Percentiles rank a stretch among this genome's conserved stretches.
Evolutionary conservation across 1,140 invertebrate species (phyloP).

Genomic region (Adoxophyes honmai): DNA sequence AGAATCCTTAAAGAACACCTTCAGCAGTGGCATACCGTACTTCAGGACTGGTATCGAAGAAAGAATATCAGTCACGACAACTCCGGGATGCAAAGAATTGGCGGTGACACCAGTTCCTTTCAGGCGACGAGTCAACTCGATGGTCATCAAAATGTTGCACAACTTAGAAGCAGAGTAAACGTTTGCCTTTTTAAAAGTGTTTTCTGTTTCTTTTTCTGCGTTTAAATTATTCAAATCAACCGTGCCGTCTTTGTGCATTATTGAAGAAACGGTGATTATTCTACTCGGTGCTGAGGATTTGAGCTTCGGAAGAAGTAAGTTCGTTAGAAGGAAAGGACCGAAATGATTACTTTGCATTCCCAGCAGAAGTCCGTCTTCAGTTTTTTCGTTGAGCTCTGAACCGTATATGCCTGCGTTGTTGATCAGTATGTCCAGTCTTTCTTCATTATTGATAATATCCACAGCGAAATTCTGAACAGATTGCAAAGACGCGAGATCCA

Average conservation of each 20-base stretch:
- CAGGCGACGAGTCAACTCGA: background rate
- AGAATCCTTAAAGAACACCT: background rate
- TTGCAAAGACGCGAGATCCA: constrained; percentile 48
- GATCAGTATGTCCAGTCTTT: constrained; percentile 81
- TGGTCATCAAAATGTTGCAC: background rate
- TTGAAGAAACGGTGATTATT: background rate
- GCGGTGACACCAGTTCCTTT: background rate
- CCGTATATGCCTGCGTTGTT: constrained; percentile 85
- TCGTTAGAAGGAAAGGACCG: constrained; percentile 84
- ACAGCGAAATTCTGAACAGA: constrained; percentile 43
- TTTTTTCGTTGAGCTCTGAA: constrained; percentile 39
- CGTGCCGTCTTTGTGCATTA: background rate
- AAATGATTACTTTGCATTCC: constrained; percentile 82
- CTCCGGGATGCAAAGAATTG: background rate
- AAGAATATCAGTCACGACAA: background rate
- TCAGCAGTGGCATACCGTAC: background rate
- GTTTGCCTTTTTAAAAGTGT: background rate
- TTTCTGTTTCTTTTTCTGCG: background rate
- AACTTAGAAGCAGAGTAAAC: background rate
- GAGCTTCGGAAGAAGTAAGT: constrained; percentile 77
- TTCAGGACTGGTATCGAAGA: background rate
- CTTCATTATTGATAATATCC: constrained; percentile 71
- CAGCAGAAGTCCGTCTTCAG: constrained; percentile 82
- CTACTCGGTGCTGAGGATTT: background rate
- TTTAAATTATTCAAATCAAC: background rate